phyloP scores from a whole-genome alignment of 2,888 invertebrate genomes.

The Apotomis capreana region DNA sequence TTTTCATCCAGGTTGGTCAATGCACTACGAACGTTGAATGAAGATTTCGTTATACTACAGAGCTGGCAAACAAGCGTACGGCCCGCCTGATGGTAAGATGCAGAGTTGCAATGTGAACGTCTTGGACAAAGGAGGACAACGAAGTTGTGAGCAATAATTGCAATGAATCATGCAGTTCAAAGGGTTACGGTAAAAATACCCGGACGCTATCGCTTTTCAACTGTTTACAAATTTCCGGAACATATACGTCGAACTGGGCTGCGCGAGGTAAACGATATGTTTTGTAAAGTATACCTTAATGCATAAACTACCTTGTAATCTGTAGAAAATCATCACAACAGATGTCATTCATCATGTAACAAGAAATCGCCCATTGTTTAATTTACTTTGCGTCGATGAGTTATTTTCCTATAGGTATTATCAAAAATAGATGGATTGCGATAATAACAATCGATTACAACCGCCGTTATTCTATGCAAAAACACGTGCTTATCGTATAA shows the following conservation, averaged over 20 bases:
- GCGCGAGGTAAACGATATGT: neutral
- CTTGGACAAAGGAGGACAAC: constrained; percentile 28
- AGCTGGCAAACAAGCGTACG: too few species aligned
- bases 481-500: constrained; percentile 11
- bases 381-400: neutral
- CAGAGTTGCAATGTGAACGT: neutral
- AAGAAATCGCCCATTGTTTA: neutral
- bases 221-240: neutral
- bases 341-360: neutral
- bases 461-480: neutral
- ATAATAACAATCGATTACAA: constrained; percentile 14
- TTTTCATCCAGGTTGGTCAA: neutral
- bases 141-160: constrained; percentile 21
- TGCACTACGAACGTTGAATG: constrained; percentile 13
- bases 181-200: constrained; percentile 19
- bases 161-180: constrained; percentile 31
- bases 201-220: constrained; percentile 7
- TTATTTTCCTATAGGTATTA: constrained; percentile 1
- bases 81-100: neutral
- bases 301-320: neutral
- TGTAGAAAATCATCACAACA: neutral
- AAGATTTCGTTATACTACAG: too few species aligned
- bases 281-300: neutral
- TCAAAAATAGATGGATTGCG: constrained; percentile 9
- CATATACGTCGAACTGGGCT: neutral